phyloP scores from a whole-genome alignment of 2,113 vertebrate species.

The Phyllostomus discolor region DNA sequence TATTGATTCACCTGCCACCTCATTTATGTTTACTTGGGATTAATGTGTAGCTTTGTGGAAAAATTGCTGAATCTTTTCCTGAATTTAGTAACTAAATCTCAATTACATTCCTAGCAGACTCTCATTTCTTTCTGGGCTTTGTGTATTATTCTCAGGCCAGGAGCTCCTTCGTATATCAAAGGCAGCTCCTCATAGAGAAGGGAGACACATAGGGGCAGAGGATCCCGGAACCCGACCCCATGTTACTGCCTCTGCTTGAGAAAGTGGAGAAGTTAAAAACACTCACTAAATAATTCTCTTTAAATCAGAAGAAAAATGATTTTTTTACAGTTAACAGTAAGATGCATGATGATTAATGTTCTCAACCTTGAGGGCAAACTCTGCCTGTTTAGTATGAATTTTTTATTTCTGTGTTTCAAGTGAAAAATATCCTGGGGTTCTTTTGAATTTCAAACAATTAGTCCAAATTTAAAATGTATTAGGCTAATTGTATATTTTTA shows the following conservation, averaged over 20 bases:
- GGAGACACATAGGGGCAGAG: slow-evolving; percentile 33
- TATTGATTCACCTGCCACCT: not conserved
- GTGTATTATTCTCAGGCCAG: slow-evolving; percentile 29
- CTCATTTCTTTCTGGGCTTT: slow-evolving; percentile 32
- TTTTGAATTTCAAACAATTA: slow-evolving; percentile 77
- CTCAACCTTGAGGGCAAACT: slow-evolving; percentile 75
- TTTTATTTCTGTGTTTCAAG: slow-evolving; percentile 75
- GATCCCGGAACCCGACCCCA: slow-evolving; percentile 33
- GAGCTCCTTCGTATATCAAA: slow-evolving; percentile 61
- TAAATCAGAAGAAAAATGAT: slow-evolving; percentile 73
- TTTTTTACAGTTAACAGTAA: slow-evolving; percentile 77
- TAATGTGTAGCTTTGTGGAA: not conserved
- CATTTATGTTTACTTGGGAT: not conserved
- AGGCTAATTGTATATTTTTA: slow-evolving; percentile 71
- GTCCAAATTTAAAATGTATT: slow-evolving; percentile 70
- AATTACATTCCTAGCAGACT: slow-evolving; percentile 2
- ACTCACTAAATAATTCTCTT: slow-evolving; percentile 75
- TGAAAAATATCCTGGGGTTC: slow-evolving; percentile 71
- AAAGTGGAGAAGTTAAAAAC: slow-evolving; percentile 70
- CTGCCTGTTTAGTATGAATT: slow-evolving; percentile 77
- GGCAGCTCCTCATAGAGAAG: slow-evolving; percentile 47
- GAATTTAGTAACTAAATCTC: slow-evolving; percentile 37
- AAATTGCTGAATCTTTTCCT: not conserved
- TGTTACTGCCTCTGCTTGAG: slow-evolving; percentile 46
- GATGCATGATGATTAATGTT: slow-evolving; percentile 76